Percentiles rank a stretch among this genome's conserved stretches.
phyloP scores from a whole-genome alignment of 2,797 vertebrate species.

The Parauchenoglanis punctatus region DNA sequence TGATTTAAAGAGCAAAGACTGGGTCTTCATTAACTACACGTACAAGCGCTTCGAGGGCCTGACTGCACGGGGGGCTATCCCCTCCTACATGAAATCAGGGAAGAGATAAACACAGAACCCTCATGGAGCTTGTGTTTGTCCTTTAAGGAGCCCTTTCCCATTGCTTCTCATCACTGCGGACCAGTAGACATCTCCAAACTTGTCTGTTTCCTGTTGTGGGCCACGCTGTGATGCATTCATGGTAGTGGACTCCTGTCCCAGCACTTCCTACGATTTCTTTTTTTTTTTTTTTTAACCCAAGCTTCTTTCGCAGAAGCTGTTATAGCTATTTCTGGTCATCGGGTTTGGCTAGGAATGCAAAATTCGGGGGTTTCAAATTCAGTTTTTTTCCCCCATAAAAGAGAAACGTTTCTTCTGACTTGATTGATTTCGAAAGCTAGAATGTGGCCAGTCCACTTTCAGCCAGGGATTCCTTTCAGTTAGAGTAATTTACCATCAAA shows the following conservation, averaged over 20 bases:
- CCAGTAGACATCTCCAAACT: slow-evolving; percentile 5
- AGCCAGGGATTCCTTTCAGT: slow-evolving; percentile 12
- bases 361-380: not conserved
- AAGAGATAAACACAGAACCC: slow-evolving; percentile 66
- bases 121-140: not conserved
- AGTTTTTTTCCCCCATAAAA: not conserved
- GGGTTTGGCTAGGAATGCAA: not conserved
- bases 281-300: not conserved
- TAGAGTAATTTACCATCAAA: not conserved
- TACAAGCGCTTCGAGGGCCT: slow-evolving; percentile 90
- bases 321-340: not conserved
- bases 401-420: not conserved
- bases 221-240: slow-evolving; percentile 22
- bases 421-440: not conserved
- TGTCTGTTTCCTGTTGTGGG: slow-evolving; percentile 29
- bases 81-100: slow-evolving; percentile 86
- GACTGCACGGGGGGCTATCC: slow-evolving; percentile 86
- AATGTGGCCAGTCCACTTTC: not conserved
- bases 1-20: slow-evolving; percentile 89
- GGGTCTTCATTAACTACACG: slow-evolving; percentile 91
- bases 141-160: slow-evolving; percentile 24
- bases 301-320: slow-evolving; percentile 7
- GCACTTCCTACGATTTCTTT: slow-evolving; percentile 1
- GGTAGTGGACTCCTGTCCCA: slow-evolving; percentile 25
- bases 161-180: slow-evolving; percentile 29